Conservation (phyloP, 2,888 invertebrate species). For the Piscicola geometra region DNA sequence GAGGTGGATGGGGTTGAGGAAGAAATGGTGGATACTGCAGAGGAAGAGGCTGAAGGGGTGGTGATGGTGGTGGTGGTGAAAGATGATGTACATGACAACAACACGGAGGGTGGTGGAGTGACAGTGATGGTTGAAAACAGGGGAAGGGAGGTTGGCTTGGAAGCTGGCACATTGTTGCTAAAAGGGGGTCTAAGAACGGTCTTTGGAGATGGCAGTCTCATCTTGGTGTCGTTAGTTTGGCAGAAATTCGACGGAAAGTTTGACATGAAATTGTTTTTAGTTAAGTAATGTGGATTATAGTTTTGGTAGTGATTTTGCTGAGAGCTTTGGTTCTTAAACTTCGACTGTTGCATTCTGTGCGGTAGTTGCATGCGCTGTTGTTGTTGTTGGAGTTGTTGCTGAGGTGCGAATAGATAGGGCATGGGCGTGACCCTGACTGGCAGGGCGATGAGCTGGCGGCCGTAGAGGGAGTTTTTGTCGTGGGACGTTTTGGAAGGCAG, state of each 20-base stretch:
- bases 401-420: conserved; percentile 22
- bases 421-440: conserved; percentile 25
- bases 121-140: conserved; percentile 43
- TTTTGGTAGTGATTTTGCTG: conserved; percentile 2
- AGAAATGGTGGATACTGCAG: conserved; percentile 42
- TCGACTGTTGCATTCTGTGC: background rate
- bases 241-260: background rate
- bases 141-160: conserved; percentile 30
- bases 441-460: conserved; percentile 22
- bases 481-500: background rate
- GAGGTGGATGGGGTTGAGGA: conserved; percentile 43
- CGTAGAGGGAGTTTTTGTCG: conserved; percentile 5
- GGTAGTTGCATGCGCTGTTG: background rate
- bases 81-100: conserved; percentile 31
- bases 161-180: background rate
- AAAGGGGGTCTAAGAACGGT: background rate
- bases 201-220: background rate
- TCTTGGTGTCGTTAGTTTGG: background rate
- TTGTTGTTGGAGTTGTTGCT: conserved; percentile 6
- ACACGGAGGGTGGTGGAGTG: conserved; percentile 31
- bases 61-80: conserved; percentile 17
- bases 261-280: background rate
- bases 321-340: background rate
- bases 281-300: background rate
- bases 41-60: conserved; percentile 42